Evolutionary conservation across 2,113 vertebrate species (phyloP).

Genomic region (Callipepla californica): DNA sequence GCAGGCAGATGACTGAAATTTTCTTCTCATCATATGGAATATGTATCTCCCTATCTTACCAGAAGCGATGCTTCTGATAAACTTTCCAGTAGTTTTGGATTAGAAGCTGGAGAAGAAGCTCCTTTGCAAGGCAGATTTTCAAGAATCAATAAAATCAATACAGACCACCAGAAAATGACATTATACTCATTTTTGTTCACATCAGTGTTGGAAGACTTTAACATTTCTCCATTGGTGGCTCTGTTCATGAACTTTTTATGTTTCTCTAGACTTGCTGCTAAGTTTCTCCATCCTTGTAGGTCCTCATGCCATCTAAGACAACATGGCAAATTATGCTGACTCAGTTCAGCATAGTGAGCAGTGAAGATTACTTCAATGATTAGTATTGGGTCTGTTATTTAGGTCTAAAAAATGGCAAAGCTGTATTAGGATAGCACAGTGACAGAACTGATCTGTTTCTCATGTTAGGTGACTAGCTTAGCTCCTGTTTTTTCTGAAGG

Average conservation of each 20-base stretch:
- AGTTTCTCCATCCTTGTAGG: background rate
- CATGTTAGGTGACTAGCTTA: background rate
- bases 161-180: background rate
- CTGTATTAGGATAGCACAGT: background rate
- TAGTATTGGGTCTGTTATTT: background rate
- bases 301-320: background rate
- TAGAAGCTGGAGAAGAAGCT: background rate
- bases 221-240: background rate
- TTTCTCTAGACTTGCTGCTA: background rate
- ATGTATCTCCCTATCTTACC: background rate
- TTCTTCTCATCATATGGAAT: background rate
- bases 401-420: background rate
- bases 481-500: background rate
- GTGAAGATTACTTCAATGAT: background rate
- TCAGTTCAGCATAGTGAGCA: background rate
- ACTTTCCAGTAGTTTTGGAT: background rate
- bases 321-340: background rate
- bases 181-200: background rate
- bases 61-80: background rate
- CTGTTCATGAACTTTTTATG: background rate
- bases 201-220: background rate
- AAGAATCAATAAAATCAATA: background rate
- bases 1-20: background rate
- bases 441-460: background rate
- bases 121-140: background rate